These are phyloP conservation scores for Cydia amplana DNA, from an alignment of 1,140 invertebrate species.

Conservation along the genomic window DNA sequence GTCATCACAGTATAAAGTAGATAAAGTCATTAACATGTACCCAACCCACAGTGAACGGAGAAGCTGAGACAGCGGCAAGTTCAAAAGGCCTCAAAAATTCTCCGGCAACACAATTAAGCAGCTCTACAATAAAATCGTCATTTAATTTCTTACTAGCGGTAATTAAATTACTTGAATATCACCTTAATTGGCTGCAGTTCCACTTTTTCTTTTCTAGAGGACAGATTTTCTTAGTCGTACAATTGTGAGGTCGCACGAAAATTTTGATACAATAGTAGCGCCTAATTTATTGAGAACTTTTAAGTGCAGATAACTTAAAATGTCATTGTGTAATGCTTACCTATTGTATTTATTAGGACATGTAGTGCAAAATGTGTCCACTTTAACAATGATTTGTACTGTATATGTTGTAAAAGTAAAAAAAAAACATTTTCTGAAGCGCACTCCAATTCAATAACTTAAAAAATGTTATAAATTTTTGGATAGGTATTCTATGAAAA, in stretches of 20 bases:
- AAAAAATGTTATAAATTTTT: no score
- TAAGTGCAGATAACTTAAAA: background rate
- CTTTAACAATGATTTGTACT: no score
- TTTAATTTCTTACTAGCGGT: slow-evolving; percentile 65
- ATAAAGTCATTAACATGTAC: slow-evolving; percentile 60
- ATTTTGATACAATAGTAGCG: slow-evolving; percentile 15
- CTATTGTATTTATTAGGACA: background rate
- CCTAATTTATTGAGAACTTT: slow-evolving; percentile 10
- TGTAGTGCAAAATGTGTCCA: background rate
- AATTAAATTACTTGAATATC: slow-evolving; percentile 63
- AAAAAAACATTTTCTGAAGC: no score
- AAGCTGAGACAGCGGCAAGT: slow-evolving; percentile 26
- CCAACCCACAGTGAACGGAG: background rate
- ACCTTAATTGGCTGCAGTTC: slow-evolving; percentile 54
- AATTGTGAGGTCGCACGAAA: slow-evolving; percentile 13
- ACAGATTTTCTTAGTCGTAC: slow-evolving; percentile 27
- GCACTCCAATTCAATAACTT: no score
- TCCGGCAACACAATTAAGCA: slow-evolving; percentile 54
- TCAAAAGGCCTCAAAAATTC: slow-evolving; percentile 63
- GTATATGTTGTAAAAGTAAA: no score
- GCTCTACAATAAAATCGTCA: slow-evolving; percentile 64
- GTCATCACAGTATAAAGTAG: slow-evolving; percentile 40
- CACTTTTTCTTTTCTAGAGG: slow-evolving; percentile 37
- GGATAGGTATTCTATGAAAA: no score
- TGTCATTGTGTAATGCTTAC: background rate